These are phyloP conservation scores for Conchocele bisecta DNA, from an alignment of 2,888 invertebrate species.

Conservation along the genomic window DNA sequence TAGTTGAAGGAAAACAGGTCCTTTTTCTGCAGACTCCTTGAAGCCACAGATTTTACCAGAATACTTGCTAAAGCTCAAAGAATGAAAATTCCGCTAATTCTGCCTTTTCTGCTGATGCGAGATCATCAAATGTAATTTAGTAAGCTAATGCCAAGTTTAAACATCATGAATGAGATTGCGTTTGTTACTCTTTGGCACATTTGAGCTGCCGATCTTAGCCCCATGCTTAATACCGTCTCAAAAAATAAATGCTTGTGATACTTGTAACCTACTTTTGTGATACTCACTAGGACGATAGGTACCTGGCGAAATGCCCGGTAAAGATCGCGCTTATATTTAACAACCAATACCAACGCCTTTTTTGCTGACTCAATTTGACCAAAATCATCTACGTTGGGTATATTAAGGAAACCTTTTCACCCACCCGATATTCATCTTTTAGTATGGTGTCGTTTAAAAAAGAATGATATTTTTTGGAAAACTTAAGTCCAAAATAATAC, in stretches of 20 bases:
- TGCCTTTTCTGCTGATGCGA: background rate
- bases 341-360: background rate
- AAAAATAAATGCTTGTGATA: background rate
- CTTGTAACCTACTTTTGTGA: background rate
- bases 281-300: background rate
- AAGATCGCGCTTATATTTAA: background rate
- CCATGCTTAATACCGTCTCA: background rate
- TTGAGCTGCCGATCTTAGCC: background rate
- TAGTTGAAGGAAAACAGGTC: slow-evolving; percentile 9
- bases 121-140: slow-evolving; percentile 17
- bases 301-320: background rate
- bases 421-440: background rate
- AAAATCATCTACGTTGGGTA: background rate
- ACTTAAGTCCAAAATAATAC: background rate
- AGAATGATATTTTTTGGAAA: background rate
- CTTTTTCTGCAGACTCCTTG: background rate
- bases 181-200: background rate
- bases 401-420: background rate
- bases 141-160: background rate
- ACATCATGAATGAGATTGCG: background rate
- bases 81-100: background rate
- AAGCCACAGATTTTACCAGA: slow-evolving; percentile 1
- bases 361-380: background rate
- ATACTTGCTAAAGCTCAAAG: background rate
- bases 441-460: background rate